Evolutionary conservation across 1,140 invertebrate genomes (phyloP).

Genomic region (Hyles vespertilio): DNA sequence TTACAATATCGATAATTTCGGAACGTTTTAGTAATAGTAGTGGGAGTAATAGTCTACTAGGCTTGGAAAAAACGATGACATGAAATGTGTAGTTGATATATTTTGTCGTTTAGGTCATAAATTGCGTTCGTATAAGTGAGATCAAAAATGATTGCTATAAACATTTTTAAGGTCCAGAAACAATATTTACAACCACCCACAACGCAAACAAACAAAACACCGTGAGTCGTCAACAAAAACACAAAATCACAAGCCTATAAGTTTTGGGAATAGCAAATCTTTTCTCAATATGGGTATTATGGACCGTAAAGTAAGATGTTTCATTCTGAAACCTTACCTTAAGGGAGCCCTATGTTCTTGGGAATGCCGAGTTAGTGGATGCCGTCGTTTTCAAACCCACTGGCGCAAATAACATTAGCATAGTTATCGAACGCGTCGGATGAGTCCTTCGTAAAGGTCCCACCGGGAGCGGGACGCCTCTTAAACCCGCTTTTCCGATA

Average conservation of each 20-base stretch:
- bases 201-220: too few relatives aligned
- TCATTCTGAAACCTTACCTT: slow-evolving; percentile 39
- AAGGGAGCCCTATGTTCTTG: slow-evolving; percentile 32
- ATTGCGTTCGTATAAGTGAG: too few relatives aligned
- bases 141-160: too few relatives aligned
- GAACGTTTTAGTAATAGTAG: too few relatives aligned
- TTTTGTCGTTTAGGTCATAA: too few relatives aligned
- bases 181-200: too few relatives aligned
- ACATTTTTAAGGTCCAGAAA: too few relatives aligned
- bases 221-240: too few relatives aligned
- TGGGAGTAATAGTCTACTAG: too few relatives aligned
- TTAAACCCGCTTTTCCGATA: slow-evolving; percentile 72
- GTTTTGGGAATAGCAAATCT: slow-evolving; percentile 26
- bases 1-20: too few relatives aligned
- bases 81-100: too few relatives aligned
- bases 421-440: slow-evolving; percentile 71
- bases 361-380: slow-evolving; percentile 49
- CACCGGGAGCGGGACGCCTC: slow-evolving; percentile 59
- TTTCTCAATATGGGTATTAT: slow-evolving; percentile 29
- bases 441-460: slow-evolving; percentile 70
- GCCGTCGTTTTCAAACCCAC: slow-evolving; percentile 58
- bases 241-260: neutral
- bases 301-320: slow-evolving; percentile 32
- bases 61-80: too few relatives aligned
- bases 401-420: slow-evolving; percentile 74